A percentile compares a stretch with the other conserved stretches of the same genome.
These are phyloP conservation scores for Heliconius eleuchia DNA, from an alignment of 1,140 invertebrate genomes.

Conservation along the genomic window DNA sequence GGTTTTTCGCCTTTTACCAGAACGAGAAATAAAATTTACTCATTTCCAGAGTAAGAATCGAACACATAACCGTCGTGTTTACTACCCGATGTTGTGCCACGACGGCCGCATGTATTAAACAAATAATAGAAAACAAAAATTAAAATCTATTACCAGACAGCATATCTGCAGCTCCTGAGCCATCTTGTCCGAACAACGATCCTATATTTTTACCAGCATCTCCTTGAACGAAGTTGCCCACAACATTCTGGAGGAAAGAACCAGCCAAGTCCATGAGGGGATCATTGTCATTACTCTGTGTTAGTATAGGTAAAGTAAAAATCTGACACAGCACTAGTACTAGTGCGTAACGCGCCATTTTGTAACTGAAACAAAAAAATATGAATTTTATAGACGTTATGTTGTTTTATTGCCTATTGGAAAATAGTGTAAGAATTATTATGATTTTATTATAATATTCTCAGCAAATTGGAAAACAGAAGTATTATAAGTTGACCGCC, in stretches of 20 bases:
- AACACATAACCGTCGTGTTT: no score
- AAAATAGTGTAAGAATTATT: not conserved
- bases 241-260: constrained; percentile 80
- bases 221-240: constrained; percentile 82
- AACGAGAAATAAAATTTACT: no score
- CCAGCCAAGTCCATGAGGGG: constrained; percentile 82
- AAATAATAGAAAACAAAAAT: no score
- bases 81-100: no score
- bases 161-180: constrained; percentile 61
- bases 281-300: constrained; percentile 70
- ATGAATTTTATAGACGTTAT: not conserved
- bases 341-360: constrained; percentile 56
- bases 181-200: constrained; percentile 60
- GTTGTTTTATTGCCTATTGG: not conserved
- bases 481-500: no score
- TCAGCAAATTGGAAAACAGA: no score
- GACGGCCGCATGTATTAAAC: no score
- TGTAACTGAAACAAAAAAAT: constrained; percentile 49
- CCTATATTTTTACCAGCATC: constrained; percentile 76
- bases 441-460: not conserved
- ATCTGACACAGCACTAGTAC: constrained; percentile 51
- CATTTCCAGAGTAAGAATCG: no score
- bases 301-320: constrained; percentile 48
- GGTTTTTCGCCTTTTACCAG: no score
- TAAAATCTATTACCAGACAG: constrained; percentile 59